A percentile compares a stretch with the other conserved stretches of the same genome.
These are phyloP conservation scores for Hydractinia echinata DNA, from an alignment of 30 jellyfish, hydroid and myxozoan species.

Conservation along the genomic window DNA sequence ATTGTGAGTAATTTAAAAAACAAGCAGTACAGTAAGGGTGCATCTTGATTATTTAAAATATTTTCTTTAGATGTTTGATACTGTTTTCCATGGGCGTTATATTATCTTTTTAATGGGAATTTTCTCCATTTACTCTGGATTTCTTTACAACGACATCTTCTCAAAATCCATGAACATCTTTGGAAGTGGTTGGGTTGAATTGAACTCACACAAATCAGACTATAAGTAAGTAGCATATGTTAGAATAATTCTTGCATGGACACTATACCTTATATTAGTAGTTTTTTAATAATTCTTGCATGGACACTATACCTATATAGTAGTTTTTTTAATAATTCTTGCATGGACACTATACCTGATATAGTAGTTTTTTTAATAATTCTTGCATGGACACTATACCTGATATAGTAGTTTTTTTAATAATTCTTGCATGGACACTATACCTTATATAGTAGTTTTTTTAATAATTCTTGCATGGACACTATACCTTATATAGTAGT, in stretches of 20 bases:
- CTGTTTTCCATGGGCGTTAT: constrained; percentile 95
- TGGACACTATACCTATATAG: too few relatives aligned
- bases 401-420: too few relatives aligned
- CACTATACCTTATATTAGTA: not conserved
- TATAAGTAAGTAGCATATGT: constrained; percentile 21
- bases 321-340: too few relatives aligned
- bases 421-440: too few relatives aligned
- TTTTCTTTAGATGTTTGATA: constrained; percentile 89
- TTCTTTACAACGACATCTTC: constrained; percentile 87
- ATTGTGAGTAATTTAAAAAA: too few relatives aligned
- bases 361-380: too few relatives aligned
- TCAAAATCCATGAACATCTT: constrained; percentile 91
- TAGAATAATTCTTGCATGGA: not conserved
- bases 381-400: too few relatives aligned
- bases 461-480: too few relatives aligned
- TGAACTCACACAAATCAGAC: constrained; percentile 14
- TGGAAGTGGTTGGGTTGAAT: constrained; percentile 87
- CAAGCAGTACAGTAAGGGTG: not conserved
- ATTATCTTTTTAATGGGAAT: constrained; percentile 90
- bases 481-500: too few relatives aligned
- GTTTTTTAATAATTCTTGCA: too few relatives aligned
- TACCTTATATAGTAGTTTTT: too few relatives aligned
- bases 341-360: too few relatives aligned
- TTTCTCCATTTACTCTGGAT: constrained; percentile 91
- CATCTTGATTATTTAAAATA: not conserved